Conservation (phyloP, 2,797 vertebrate genomes). For the Darevskia nairensis region DNA sequence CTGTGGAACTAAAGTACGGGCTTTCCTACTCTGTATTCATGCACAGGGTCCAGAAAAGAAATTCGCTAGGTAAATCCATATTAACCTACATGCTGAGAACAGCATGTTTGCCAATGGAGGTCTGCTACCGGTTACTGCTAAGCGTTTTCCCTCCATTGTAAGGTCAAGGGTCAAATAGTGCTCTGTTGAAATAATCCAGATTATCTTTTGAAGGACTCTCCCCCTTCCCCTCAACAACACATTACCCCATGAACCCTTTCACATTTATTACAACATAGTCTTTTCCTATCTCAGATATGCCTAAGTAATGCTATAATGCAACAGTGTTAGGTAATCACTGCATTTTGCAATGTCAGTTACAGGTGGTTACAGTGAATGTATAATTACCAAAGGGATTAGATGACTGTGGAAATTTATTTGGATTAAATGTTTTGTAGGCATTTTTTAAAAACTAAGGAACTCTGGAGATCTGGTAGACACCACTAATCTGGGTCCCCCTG, state of each 20-base stretch:
- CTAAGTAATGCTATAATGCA: conserved; percentile 33
- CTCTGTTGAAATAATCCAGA: conserved; percentile 58
- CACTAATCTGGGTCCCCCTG: neutral
- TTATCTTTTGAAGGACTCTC: conserved; percentile 46
- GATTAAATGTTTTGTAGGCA: neutral
- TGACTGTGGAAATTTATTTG: neutral
- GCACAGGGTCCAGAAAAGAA: neutral
- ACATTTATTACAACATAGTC: conserved; percentile 3
- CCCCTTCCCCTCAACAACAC: neutral
- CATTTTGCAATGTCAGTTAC: neutral
- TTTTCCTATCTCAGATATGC: conserved; percentile 31
- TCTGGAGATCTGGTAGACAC: neutral
- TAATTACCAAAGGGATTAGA: neutral
- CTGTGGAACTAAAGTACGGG: neutral
- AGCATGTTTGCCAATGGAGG: conserved; percentile 61
- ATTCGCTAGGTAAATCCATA: neutral
- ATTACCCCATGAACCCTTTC: conserved; percentile 26
- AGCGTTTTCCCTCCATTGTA: conserved; percentile 55
- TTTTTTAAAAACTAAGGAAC: neutral
- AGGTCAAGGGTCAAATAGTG: too few relatives aligned
- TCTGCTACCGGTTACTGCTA: conserved; percentile 59
- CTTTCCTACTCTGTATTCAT: neutral
- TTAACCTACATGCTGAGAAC: conserved; percentile 2
- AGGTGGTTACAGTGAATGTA: conserved; percentile 3
- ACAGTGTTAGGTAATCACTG: neutral